These are phyloP conservation scores for Macrosteles quadrilineatus DNA, from an alignment of 1,140 invertebrate genomes.

Conservation along the genomic window DNA sequence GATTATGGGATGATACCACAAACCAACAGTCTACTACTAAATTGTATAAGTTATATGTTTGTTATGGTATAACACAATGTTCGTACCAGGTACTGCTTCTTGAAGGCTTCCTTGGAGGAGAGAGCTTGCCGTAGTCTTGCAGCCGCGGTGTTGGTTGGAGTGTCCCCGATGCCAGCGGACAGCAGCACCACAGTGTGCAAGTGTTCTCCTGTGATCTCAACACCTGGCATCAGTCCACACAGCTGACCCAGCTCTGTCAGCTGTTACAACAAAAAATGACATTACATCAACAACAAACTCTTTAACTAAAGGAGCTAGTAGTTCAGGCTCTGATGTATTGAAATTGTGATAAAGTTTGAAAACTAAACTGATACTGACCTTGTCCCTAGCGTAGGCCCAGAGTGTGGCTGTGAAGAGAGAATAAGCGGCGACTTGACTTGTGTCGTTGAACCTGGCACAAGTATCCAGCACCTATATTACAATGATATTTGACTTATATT, in stretches of 20 bases:
- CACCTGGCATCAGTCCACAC: constrained; percentile 88
- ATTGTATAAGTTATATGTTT: too few species aligned
- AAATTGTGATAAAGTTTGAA: too few species aligned
- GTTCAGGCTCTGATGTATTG: too few species aligned
- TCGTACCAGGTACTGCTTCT: too few species aligned
- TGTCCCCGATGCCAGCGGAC: constrained; percentile 85
- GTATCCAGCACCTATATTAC: constrained; percentile 67
- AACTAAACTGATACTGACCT: too few species aligned
- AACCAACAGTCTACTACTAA: too few species aligned
- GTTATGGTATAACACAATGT: too few species aligned
- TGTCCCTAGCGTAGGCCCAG: constrained; percentile 90
- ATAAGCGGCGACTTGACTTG: constrained; percentile 71
- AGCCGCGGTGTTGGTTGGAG: constrained; percentile 51
- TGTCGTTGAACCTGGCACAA: constrained; percentile 67
- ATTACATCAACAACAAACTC: too few species aligned
- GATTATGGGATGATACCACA: too few species aligned
- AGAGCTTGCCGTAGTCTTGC: constrained; percentile 85
- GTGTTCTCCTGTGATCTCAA: constrained; percentile 80
- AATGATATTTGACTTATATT: too few species aligned
- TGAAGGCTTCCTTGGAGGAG: constrained; percentile 90
- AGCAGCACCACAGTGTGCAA: constrained; percentile 87
- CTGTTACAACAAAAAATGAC: too few species aligned
- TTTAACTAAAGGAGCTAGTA: too few species aligned
- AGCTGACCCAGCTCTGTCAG: constrained; percentile 83
- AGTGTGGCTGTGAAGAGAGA: constrained; percentile 87